Percentiles rank a stretch among this genome's conserved stretches.
Evolutionary conservation across 2,113 vertebrate genomes (phyloP).

Genomic region (Apaloderma vittatum): DNA sequence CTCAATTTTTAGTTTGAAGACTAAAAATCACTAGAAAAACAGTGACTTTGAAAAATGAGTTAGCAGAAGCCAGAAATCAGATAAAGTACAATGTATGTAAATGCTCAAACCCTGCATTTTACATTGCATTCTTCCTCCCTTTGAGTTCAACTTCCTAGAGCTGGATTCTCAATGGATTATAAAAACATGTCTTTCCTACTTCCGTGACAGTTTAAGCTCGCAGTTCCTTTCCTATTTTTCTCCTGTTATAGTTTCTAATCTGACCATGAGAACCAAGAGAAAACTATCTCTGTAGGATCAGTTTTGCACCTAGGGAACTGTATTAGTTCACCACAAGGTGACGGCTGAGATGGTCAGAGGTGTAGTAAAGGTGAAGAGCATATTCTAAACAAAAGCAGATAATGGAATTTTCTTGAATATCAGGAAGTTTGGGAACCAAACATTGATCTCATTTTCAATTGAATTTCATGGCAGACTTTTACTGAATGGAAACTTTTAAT

Average conservation of each 20-base stretch:
- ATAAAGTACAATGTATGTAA: background rate
- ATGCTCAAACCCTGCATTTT: background rate
- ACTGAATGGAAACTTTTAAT: background rate
- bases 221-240: background rate
- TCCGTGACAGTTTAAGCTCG: background rate
- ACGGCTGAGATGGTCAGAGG: background rate
- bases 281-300: background rate
- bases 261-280: background rate
- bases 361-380: accelerated
- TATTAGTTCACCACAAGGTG: background rate
- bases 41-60: background rate
- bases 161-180: background rate
- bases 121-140: background rate
- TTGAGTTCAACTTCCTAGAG: background rate
- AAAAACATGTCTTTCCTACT: background rate
- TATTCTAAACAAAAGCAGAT: background rate
- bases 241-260: background rate
- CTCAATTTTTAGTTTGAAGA: background rate
- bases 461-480: background rate
- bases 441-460: background rate
- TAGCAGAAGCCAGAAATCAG: background rate
- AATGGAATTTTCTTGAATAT: background rate
- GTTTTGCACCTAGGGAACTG: background rate
- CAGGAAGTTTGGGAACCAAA: background rate
- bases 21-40: background rate